Evolutionary conservation across 2,888 invertebrate genomes (phyloP).

Genomic region (Calliopum simillimum): DNA sequence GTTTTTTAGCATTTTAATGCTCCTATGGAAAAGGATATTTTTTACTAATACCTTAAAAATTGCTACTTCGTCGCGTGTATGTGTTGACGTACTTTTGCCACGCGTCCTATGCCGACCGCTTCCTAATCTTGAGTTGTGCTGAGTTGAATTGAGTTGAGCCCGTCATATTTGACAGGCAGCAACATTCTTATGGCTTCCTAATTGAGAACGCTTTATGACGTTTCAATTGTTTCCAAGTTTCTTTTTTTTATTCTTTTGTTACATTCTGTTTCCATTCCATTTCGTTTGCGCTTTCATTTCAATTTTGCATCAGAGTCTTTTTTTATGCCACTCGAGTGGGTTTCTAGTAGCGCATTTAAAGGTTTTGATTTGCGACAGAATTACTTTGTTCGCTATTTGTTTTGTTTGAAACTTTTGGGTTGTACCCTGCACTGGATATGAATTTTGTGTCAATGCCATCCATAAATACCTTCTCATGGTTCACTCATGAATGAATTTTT

Average conservation of each 20-base stretch:
- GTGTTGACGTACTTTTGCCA: constrained; percentile 40
- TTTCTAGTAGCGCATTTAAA: constrained; percentile 62
- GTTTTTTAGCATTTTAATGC: constrained; percentile 50
- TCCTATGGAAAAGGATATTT: constrained; percentile 30
- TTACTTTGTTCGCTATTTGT: background rate
- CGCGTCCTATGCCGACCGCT: constrained; percentile 41
- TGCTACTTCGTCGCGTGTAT: constrained; percentile 41
- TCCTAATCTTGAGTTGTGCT: constrained; percentile 16
- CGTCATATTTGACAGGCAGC: constrained; percentile 62
- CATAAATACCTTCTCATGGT: background rate
- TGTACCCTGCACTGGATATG: background rate
- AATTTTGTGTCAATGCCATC: constrained; percentile 23
- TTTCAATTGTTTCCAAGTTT: constrained; percentile 58
- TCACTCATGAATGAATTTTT: constrained; percentile 17
- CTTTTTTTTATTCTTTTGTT: constrained; percentile 31
- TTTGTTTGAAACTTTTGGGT: too few relatives aligned
- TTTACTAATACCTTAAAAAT: background rate
- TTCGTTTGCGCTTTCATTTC: constrained; percentile 58
- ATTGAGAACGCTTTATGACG: constrained; percentile 62
- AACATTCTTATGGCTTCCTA: constrained; percentile 44
- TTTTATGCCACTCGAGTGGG: constrained; percentile 41
- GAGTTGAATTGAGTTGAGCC: constrained; percentile 43
- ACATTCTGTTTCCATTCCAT: constrained; percentile 52
- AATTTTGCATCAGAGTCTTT: constrained; percentile 35
- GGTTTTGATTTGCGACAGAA: constrained; percentile 62